phyloP scores from a whole-genome alignment of 2,888 invertebrate genomes.

The Argynnis bischoffii region DNA sequence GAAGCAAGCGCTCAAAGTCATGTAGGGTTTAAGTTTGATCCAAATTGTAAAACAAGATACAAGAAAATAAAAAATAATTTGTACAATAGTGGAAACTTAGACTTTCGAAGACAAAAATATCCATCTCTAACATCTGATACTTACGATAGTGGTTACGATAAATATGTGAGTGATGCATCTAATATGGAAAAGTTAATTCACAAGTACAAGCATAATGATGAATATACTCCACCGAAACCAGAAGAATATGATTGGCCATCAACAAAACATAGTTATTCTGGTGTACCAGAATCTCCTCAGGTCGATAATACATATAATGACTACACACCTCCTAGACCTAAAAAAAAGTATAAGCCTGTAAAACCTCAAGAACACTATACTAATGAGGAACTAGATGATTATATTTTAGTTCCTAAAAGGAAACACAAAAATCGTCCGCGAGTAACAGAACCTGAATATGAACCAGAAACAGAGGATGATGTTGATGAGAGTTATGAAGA shows the following conservation, averaged over 20 bases:
- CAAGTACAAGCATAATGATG: conserved; percentile 50
- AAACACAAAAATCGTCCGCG: conserved; percentile 63
- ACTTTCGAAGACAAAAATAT: conserved; percentile 59
- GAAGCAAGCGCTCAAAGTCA: conserved; percentile 63
- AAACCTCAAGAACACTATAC: conserved; percentile 58
- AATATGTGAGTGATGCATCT: conserved; percentile 56
- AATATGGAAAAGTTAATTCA: conserved; percentile 60
- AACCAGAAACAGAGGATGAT: conserved; percentile 61
- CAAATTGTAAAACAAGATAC: conserved; percentile 70
- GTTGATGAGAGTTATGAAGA: conserved; percentile 61
- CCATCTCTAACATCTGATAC: conserved; percentile 53
- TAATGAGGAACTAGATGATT: conserved; percentile 66
- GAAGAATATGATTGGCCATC: conserved; percentile 56
- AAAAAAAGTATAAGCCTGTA: conserved; percentile 63
- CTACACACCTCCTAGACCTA: conserved; percentile 59
- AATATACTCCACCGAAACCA: conserved; percentile 56
- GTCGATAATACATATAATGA: conserved; percentile 61
- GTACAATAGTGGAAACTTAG: conserved; percentile 57
- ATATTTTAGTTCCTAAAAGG: conserved; percentile 71
- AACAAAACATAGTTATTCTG: conserved; percentile 51
- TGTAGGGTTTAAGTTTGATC: conserved; percentile 64
- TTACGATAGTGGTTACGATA: conserved; percentile 62
- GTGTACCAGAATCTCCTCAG: conserved; percentile 55
- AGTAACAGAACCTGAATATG: conserved; percentile 58
- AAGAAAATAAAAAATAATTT: conserved; percentile 58